Evolutionary conservation across 2,888 invertebrate genomes (phyloP), one percentile per base, ranked within the genome.

Genomic region (Nomada flava): DNA sequence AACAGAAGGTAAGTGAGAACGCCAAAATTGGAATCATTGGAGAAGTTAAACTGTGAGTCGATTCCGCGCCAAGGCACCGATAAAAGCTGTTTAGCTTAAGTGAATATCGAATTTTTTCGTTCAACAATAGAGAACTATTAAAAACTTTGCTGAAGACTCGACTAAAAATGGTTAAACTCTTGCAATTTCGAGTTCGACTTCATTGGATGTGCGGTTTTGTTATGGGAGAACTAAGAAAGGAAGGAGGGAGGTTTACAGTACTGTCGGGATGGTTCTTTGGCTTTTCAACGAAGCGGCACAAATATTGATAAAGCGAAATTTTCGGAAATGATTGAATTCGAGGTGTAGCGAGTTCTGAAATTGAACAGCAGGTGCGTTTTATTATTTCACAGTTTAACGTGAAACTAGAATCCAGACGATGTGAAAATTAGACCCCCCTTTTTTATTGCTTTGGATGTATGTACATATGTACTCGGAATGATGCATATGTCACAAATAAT

Each of bases 1-100:
- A 57, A 76, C 50, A 42, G 20, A 18, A 59, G 44, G 63, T 50
- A 50, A 69, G 69, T 47, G 68, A 57, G 63, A 76, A 69, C 50
- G 26, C 13, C 69, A 52, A 29, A 52, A 76, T 76, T 64, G 42
- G 59, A 64, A 69, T 69, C 44, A 69, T 64, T 36, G 52, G 15
- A 52, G 42, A 64, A 69, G 68, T 69, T 76, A 36, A 7, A 20
- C 13, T 3, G 59, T 15, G 52, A 70, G 20, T 26, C 5, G 50
- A 9, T 62, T 53, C 20, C 52, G 18, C 18, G 26, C 42, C 23
- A 20, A 42, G 52, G 60, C 59, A 15, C 29, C 36, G 36, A 42
- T 42, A 11, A 55, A 55, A 10, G 53, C 36, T 36, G 53, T 11
- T 47, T 50, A 52, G 59, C 36, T 20, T 15, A 2, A 20, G 29